Conservation (phyloP, 2,797 vertebrate genomes). For the Anguilla pacifica region DNA sequence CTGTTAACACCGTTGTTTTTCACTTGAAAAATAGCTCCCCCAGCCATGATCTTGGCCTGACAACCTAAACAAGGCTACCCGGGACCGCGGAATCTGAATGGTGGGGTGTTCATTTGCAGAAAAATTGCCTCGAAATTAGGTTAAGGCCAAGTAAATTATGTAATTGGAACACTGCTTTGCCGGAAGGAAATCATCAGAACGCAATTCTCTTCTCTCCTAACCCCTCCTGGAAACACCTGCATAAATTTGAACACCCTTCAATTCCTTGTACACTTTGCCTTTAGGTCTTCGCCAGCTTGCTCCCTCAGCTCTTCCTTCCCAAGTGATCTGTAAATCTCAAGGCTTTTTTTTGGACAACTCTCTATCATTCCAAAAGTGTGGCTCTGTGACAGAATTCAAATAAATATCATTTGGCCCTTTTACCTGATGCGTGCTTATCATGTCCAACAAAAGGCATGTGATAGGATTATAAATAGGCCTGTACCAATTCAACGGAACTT, state of each 20-base stretch:
- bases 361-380: not conserved
- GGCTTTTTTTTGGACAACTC: conserved; percentile 13
- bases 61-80: not conserved
- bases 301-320: not conserved
- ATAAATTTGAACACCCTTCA: conserved; percentile 13
- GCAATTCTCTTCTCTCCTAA: not conserved
- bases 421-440: not conserved
- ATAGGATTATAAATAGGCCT: too few relatives aligned
- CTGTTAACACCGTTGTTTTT: not conserved
- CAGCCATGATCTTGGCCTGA: not conserved
- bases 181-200: conserved; percentile 13
- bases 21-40: not conserved
- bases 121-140: conserved; percentile 4
- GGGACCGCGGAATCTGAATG: not conserved
- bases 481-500: too few relatives aligned
- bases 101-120: conserved; percentile 2
- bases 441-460: not conserved
- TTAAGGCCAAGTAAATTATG: conserved; percentile 28
- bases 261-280: conserved; percentile 8
- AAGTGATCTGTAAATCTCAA: not conserved
- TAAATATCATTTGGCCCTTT: not conserved
- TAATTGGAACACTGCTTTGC: conserved; percentile 27
- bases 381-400: not conserved
- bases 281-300: not conserved
- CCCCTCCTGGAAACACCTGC: not conserved